Percentiles rank a stretch among this genome's conserved stretches.
Conservation (phyloP, 2,113 vertebrate species). For the Oncorhynchus gorbuscha region DNA sequence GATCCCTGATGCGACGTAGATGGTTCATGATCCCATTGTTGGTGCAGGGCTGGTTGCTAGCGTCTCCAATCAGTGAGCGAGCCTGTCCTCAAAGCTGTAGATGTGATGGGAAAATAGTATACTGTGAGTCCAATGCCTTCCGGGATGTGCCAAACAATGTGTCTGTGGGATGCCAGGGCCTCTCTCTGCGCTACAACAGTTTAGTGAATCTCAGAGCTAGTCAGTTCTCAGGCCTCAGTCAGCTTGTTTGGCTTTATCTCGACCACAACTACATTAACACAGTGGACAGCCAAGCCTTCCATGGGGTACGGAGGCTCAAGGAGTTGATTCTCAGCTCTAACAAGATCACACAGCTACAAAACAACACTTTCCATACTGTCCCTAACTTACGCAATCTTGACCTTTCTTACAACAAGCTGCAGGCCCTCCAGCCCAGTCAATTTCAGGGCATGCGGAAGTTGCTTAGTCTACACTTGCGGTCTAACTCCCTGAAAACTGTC, state of each 20-base stretch:
- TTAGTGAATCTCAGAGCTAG: conserved; percentile 86
- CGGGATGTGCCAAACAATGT: conserved; percentile 92
- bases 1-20: conserved; percentile 79
- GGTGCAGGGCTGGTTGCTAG: conserved; percentile 78
- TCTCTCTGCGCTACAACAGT: conserved; percentile 97
- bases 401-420: conserved; percentile 95
- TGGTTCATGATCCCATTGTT: conserved; percentile 71
- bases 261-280: conserved; percentile 94
- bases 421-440: conserved; percentile 85
- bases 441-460: conserved; percentile 92
- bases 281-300: conserved; percentile 90
- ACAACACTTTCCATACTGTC: conserved; percentile 89
- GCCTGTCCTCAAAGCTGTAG: conserved; percentile 92
- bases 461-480: conserved; percentile 90
- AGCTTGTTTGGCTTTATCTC: conserved; percentile 97
- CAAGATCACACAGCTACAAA: conserved; percentile 88
- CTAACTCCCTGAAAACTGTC: conserved; percentile 90
- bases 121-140: conserved; percentile 96
- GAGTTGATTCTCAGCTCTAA: conserved; percentile 97
- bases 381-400: conserved; percentile 97
- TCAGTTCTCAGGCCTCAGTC: conserved; percentile 92
- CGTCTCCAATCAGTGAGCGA: conserved; percentile 78
- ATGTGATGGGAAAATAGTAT: conserved; percentile 97
- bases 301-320: conserved; percentile 91
- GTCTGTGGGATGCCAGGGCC: conserved; percentile 90